Base-by-base conservation (phyloP, 1,140 invertebrate species). In the Linepithema humile region DNA sequence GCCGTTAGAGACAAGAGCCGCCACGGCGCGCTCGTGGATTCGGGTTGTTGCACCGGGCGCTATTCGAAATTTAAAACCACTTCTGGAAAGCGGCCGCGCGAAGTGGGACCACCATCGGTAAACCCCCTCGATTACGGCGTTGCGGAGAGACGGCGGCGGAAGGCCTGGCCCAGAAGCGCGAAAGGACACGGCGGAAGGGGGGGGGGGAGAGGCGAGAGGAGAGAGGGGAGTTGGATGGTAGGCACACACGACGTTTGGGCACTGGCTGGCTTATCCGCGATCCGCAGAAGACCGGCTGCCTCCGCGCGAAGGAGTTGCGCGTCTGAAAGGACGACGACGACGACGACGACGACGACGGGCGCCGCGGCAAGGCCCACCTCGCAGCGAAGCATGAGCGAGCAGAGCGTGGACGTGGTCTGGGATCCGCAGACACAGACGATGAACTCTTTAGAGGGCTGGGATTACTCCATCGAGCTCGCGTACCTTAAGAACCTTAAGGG, bases 371-470 rank as follows among this genome's bases (percentile, higher is more conserved):
- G 40, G 60, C 35, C 29, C 74, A 70, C 48, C 48, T 43, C n/a
- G 32, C 6, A 50, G 53, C 32, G 9, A 45, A 48, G n/a, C 23
- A 93, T 94, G 94, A 93, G 82, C 72, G 90, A 88, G 26, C 90
- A 85, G 0, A 91, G 90, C 77, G 85, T 92, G 57, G 92, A 94
- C 60, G 87, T 94, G 43, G 93, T 93, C 35, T 94, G 93, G 93
- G 93, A 93, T 26, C 90, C 92, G 7, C 84, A 89, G 57, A 87
- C 92, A 1, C 91, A 95, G 74, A 93, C 96, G 73, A n/a, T n/a
- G n/a, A 97, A 96, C 90, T 97, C 97, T 3, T 92, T 97, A 91
- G 97, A 97, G 89, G 96, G 96, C 90, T 97, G 97, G 97, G 97
- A 97, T 95, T 97, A 97, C 91, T 96, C 96, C 23, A 96, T 97